Evolutionary conservation across 2,113 vertebrate genomes (phyloP), one percentile per base, ranked within the genome.

Genomic region (Pardalotus punctatus): DNA sequence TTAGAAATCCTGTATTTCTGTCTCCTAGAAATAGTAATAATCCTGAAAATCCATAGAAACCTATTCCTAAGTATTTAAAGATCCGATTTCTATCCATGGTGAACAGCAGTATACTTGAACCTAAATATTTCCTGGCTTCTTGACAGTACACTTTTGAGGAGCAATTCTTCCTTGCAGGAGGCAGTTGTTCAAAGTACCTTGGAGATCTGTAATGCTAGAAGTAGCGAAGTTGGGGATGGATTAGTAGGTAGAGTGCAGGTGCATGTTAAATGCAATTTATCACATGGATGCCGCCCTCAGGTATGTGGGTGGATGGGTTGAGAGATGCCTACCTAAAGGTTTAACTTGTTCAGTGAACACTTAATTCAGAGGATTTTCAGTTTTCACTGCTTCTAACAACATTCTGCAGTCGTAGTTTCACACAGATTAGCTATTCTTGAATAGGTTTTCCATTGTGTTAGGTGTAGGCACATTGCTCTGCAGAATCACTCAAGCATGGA

Each of bases 181-280:
- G 51, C 1, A 5, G 28, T 60, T 72, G 43, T 83, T 87, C 48
- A 71, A 81, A 93, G 67, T 40, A 78, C 24, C 43, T 81, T 5
- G 5, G 47, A 93, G 80, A 72, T 92, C 69, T 88, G 69, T 93
- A 71, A 60, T 73, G 73, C 45, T 67, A 71, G 81, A 88, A 77
- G 79, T 84, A 94, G 70, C 61, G 38, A 85, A 64, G 77, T 58
- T 81, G 86, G 93, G 82, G 83, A 94, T 74, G 76, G 77, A 92
- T 96, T 96, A 79, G 42, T 54, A 70, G 80, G 58, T 71, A 66
- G 85, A 94, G 81, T 81, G 92, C 58, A 94, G 82, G 88, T 94
- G 74, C 3, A 14, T 77, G 88, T 77, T 92, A 96, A 95, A 92
- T 93, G 77, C 61, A 82, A 77, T 97, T 96, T 97, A 81, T 91